A percentile compares a stretch with the other conserved stretches of the same genome.
phyloP scores from a whole-genome alignment of 2,797 vertebrate genomes.

The Crocidura indochinensis region DNA sequence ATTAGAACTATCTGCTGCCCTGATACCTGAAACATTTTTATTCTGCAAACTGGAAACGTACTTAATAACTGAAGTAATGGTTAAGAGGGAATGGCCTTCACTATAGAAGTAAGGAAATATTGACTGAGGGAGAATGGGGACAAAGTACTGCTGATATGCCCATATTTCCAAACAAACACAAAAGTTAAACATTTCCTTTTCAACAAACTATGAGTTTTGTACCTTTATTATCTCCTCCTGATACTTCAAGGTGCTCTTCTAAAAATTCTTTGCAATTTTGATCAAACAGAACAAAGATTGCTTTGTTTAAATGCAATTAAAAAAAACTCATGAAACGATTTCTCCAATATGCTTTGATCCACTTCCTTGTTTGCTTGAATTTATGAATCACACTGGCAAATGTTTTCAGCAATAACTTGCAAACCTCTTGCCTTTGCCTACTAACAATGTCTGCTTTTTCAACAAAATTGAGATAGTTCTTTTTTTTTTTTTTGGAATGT shows the following conservation, averaged over 20 bases:
- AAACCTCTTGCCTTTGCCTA: neutral
- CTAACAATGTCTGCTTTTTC: neutral
- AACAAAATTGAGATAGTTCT: neutral
- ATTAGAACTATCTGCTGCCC: too few species aligned
- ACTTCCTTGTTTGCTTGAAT: constrained; percentile 14
- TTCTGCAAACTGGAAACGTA: neutral
- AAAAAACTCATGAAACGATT: constrained; percentile 5
- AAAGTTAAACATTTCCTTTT: constrained; percentile 68
- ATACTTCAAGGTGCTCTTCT: constrained; percentile 7
- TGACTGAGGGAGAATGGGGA: neutral
- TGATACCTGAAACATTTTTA: neutral
- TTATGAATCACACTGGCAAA: constrained; percentile 11
- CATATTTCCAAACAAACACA: constrained; percentile 59
- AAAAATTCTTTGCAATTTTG: constrained; percentile 35
- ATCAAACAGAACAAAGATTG: neutral
- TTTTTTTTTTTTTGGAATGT: constrained; percentile 4
- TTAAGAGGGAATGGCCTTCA: neutral
- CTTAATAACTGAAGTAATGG: constrained; percentile 21
- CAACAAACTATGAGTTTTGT: constrained; percentile 33
- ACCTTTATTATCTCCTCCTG: neutral
- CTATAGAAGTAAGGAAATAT: neutral
- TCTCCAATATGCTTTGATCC: neutral
- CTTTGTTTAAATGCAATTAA: constrained; percentile 6
- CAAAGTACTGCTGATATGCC: constrained; percentile 48
- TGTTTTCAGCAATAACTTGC: neutral